Base-by-base conservation (phyloP, 2,797 vertebrate species). In the Iguana delicatissima region DNA sequence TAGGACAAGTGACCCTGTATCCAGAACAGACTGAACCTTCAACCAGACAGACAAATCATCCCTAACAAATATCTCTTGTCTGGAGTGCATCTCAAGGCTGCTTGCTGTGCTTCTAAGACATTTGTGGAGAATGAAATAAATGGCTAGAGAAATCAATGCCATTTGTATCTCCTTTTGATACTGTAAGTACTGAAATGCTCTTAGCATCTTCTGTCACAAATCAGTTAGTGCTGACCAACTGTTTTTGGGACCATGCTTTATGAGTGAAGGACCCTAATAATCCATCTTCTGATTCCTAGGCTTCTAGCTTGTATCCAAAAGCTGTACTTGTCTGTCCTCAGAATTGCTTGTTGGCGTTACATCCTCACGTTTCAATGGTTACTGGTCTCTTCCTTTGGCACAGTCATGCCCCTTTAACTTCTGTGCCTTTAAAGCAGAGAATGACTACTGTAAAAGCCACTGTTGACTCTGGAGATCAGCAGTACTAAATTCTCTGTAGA, bases 151-250 rank as follows among this genome's bases (percentile, higher is more conserved):
- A 91, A 93, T 95, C 92, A 92, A 92, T 95, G 89, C 93, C 89
- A 90, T 94, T 93, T 94, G 91, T 82, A 3, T 10, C 38, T 92
- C 91, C 95, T 94, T 90, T 92, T 86, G 72, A 92, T 93, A 85
- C 80, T 77, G 91, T 93, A 91, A 93, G 90, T 92, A 86, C 85
- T 83, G 73, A 77, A 24, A 74, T 93, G 80, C 92, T 95, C 92
- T 93, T 91, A 92, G 42, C 91, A 89, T 46, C 20, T 91, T 90
- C 90, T 89, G 62, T 91, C 92, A 90, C 91, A 93, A 89, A 77
- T 86, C 6, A 10, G 93, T 95, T 96, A 93, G 95, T 94, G 91
- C 92, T 95, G 90, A 94, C 94, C 94, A 93, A 88, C 93, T 96
- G 80, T 95, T 95, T 95, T 93, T 93, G 89, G 91, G 93, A 95